phyloP scores from a whole-genome alignment of 2,888 invertebrate species.

The Amitus sp. region DNA sequence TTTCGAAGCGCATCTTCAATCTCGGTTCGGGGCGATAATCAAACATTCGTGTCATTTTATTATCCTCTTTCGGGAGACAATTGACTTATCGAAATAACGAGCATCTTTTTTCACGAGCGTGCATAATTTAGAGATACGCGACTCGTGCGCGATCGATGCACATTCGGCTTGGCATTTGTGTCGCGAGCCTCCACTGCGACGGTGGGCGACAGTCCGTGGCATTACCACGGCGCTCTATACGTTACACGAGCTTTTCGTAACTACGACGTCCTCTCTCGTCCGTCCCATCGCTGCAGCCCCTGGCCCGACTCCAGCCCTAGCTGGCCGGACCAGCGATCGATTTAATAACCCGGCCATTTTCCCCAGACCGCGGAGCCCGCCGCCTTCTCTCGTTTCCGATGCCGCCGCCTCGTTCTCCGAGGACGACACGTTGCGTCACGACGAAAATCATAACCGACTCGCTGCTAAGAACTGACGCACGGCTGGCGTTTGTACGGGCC shows the following conservation, averaged over 20 bases:
- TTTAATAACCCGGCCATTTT: constrained; percentile 64
- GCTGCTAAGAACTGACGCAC: constrained; percentile 2
- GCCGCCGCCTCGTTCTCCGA: constrained; percentile 1
- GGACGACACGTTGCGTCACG: constrained; percentile 15
- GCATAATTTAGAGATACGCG: constrained; percentile 8
- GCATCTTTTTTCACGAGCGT: background rate
- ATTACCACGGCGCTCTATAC: background rate
- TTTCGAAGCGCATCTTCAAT: no score
- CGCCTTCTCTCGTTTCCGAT: constrained; percentile 42
- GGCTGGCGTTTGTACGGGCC: background rate
- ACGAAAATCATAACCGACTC: constrained; percentile 3
- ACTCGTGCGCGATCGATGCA: constrained; percentile 5
- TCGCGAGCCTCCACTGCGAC: background rate
- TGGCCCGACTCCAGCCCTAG: background rate
- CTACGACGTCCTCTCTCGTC: background rate
- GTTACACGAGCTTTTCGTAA: background rate
- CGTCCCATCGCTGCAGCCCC: background rate
- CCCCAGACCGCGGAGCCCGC: constrained; percentile 44
- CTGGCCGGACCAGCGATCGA: constrained; percentile 57
- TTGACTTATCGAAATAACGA: background rate
- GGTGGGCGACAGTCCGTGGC: background rate
- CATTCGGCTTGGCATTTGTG: constrained; percentile 2
- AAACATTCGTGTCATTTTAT: no score
- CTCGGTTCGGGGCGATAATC: no score
- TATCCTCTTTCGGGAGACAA: no score